Percentiles rank a stretch among this genome's conserved stretches.
phyloP scores from a whole-genome alignment of 2,797 vertebrate genomes.

The Clarias laeviceps region DNA sequence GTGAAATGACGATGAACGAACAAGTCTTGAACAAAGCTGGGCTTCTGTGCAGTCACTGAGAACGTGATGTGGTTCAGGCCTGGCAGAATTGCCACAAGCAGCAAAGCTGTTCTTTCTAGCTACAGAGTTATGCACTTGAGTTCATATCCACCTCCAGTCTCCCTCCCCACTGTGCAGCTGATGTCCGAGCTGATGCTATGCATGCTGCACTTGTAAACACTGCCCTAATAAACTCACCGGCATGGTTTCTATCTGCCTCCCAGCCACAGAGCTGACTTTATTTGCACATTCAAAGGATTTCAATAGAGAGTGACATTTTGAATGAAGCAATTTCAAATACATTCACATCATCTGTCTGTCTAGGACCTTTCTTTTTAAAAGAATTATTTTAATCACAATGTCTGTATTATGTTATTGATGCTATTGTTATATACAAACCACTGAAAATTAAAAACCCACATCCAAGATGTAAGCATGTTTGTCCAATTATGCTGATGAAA shows the following conservation, averaged over 20 bases:
- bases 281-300: constrained; percentile 39
- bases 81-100: constrained; percentile 51
- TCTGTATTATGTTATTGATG: background rate
- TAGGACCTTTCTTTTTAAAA: background rate
- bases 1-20: constrained; percentile 26
- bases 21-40: constrained; percentile 8
- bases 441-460: background rate
- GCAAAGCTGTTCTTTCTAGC: constrained; percentile 62
- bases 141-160: constrained; percentile 50
- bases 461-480: constrained; percentile 14
- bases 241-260: constrained; percentile 20
- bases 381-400: background rate
- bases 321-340: constrained; percentile 30
- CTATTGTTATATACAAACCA: background rate
- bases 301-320: constrained; percentile 37
- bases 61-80: constrained; percentile 56
- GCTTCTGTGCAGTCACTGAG: constrained; percentile 54
- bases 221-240: constrained; percentile 48
- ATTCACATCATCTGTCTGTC: background rate
- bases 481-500: constrained; percentile 31
- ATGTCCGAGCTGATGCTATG: constrained; percentile 33
- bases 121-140: constrained; percentile 50
- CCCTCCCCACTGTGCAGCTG: constrained; percentile 27
- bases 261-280: constrained; percentile 25
- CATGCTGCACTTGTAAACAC: constrained; percentile 43